phyloP scores from a whole-genome alignment of 2,888 invertebrate genomes.

The Amphipyra tragopoginis region DNA sequence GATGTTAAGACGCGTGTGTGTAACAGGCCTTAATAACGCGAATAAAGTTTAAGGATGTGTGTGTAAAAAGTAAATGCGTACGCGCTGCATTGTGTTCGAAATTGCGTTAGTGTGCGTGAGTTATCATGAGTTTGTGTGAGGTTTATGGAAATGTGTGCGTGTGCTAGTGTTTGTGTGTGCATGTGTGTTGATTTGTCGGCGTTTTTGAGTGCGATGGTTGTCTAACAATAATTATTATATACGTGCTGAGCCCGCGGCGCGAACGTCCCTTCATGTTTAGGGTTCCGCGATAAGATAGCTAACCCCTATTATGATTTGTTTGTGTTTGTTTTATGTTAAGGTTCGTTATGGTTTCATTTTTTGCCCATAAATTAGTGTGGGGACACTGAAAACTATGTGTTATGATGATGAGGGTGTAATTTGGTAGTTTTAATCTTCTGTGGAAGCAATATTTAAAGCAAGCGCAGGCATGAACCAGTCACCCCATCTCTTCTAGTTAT shows the following conservation, averaged over 20 bases:
- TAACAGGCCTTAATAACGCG: conserved; percentile 68
- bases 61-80: conserved; percentile 58
- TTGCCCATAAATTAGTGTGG: conserved; percentile 26
- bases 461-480: too few relatives aligned
- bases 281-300: conserved; percentile 59
- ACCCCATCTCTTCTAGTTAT: too few relatives aligned
- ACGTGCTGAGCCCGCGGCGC: conserved; percentile 82
- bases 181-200: conserved; percentile 80
- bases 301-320: conserved; percentile 59
- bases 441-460: not conserved
- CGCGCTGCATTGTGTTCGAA: conserved; percentile 48
- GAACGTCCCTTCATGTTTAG: conserved; percentile 59
- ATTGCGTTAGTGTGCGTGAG: conserved; percentile 20
- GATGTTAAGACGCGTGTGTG: conserved; percentile 74
- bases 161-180: conserved; percentile 51
- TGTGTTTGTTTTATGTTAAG: conserved; percentile 44
- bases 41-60: conserved; percentile 70
- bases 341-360: conserved; percentile 50
- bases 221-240: conserved; percentile 89
- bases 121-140: conserved; percentile 18
- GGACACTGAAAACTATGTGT: conserved; percentile 31
- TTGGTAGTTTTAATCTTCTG: not conserved
- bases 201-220: conserved; percentile 84
- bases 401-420: conserved; percentile 7
- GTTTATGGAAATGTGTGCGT: conserved; percentile 34